Conservation (phyloP, 2,888 invertebrate species). For the Drosophila mulleri region DNA sequence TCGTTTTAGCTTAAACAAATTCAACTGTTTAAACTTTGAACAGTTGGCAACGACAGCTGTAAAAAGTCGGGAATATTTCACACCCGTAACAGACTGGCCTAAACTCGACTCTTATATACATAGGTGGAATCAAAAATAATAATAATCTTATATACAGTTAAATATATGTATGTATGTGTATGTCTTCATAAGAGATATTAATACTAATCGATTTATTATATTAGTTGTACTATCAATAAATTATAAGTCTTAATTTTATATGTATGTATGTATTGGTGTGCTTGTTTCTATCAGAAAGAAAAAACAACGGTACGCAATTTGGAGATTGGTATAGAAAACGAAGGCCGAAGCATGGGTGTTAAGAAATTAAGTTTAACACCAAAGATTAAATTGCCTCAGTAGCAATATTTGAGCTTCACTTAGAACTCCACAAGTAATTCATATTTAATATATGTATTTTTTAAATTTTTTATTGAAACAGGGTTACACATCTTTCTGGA, state of each 20-base stretch:
- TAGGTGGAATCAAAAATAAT: not conserved
- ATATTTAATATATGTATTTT: not conserved
- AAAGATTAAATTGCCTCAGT: not conserved
- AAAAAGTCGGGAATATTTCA: not conserved
- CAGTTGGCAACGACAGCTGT: constrained; percentile 42
- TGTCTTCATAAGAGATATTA: no score
- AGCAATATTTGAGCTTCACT: not conserved
- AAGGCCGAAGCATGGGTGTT: no score
- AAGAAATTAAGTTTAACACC: not conserved
- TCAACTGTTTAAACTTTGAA: constrained; percentile 59
- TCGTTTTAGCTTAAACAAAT: constrained; percentile 40
- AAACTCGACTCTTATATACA: not conserved
- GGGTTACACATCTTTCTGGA: constrained; percentile 99
- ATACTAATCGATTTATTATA: no score
- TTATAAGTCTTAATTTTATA: no score
- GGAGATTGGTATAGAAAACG: no score
- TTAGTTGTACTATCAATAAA: no score
- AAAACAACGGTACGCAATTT: no score
- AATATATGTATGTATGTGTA: no score
- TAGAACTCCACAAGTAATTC: not conserved
- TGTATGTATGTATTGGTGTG: no score
- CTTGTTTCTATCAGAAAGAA: no score
- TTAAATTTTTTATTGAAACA: constrained; percentile 80
- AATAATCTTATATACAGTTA: not conserved
- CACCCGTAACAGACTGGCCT: no score